These are phyloP conservation scores for Pemphredon lugubris DNA, from an alignment of 2,888 invertebrate genomes.

Conservation along the genomic window DNA sequence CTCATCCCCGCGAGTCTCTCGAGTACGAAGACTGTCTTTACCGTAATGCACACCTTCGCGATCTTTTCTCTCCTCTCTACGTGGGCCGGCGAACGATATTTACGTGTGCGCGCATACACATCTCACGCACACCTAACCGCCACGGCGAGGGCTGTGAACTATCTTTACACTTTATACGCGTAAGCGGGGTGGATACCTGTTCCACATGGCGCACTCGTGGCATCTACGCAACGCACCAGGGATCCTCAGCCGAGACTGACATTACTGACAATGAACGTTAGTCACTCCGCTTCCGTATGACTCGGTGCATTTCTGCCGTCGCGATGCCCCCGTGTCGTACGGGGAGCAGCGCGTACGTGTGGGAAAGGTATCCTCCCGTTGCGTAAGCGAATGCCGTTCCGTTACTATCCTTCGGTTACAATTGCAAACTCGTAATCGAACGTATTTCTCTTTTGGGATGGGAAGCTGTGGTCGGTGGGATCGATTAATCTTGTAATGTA, in stretches of 20 bases:
- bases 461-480: too few species aligned
- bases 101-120: constrained; percentile 8
- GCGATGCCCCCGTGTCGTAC: too few species aligned
- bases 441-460: too few species aligned
- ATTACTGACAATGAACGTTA: constrained; percentile 30
- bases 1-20: constrained; percentile 23
- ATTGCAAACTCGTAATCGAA: too few species aligned
- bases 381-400: not conserved
- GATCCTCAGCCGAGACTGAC: constrained; percentile 45
- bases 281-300: constrained; percentile 30
- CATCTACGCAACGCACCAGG: constrained; percentile 41
- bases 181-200: constrained; percentile 49
- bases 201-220: constrained; percentile 51
- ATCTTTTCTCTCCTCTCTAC: constrained; percentile 28
- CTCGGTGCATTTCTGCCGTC: constrained; percentile 22
- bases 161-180: constrained; percentile 48
- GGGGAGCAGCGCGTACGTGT: not conserved
- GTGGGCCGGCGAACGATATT: constrained; percentile 17
- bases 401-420: not conserved
- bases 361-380: not conserved
- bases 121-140: constrained; percentile 14
- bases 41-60: constrained; percentile 27
- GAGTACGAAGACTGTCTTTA: constrained; percentile 42
- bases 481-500: too few species aligned
- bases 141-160: constrained; percentile 19